Evolutionary conservation across 2,888 invertebrate genomes (phyloP), one percentile per base, ranked within the genome.

Genomic region (Machimus rusticus): DNA sequence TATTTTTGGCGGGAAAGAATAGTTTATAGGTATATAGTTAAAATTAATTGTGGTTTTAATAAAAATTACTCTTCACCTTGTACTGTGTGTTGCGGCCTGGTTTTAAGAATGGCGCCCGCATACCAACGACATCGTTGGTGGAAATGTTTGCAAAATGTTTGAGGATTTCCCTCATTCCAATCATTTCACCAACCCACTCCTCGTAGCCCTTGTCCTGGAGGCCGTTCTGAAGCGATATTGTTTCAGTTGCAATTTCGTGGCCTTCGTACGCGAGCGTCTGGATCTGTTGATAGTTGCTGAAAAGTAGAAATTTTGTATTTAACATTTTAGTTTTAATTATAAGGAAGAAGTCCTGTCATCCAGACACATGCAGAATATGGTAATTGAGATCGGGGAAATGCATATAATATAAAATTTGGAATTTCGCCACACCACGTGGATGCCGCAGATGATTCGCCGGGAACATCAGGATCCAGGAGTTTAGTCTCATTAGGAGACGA

Each of bases 121-220:
- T 95, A 82, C 98, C 98, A 46, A 97, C 96, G 57, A 98, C 95
- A 91, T 98, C 97, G 86, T 95, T 95, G 82, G 95, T 95, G 16
- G 97, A 95, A 88, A 98, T 94, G 92, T 97, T 97, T 12, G 97
- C 94, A 91, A 98, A 97, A 91, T 95, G 95, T 89, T 94, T 94
- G 34, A 98, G 93, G 90, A 98, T 97, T 92, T 97, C 97, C 89
- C 97, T 94, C 98, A 98, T 98, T 82, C 98, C 98, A 90, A 98
- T 96, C 97, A 98, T 97, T 93, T 98, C 98, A 31, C 97, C 97
- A 0, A 96, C 96, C 98, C 98, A 98, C 92, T 97, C 97, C 93
- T 98, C 98, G 92, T 97, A 97, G 86, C 96, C 96, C 92, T 97
- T 96, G 92, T 97, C 97, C 93, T 98, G 97, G 12, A 98, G 94